Base-by-base conservation (phyloP, 2,888 invertebrate species). In the Eupithecia tripunctaria region DNA sequence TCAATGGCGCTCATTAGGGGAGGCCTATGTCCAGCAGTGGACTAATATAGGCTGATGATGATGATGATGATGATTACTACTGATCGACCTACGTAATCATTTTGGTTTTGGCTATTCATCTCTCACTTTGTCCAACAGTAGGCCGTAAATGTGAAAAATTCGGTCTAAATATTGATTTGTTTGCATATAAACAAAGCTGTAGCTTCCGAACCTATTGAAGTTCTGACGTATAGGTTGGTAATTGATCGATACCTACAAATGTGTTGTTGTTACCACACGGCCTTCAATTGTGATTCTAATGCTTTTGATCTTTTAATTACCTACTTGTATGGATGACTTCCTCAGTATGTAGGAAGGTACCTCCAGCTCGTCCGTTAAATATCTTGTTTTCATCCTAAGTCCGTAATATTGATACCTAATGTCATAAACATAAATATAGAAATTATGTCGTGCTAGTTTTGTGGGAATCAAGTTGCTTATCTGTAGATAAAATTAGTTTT, bases 271-370 rank as follows among this genome's bases (percentile, higher is more conserved):
- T 56, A 25, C 65, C 56, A 60, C 67, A 70, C 63, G 73, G 77
- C 78, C 81, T 81, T 80, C 79, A 77, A 29, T 60, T 60, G 60
- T 29, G 60, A 29, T 8, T 60, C 60, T 29, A 60, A 60, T 60
- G 29, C 76, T 80, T 72, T 78, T 78, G 78, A 80, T 83, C 72
- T 83, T n/a, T 64, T 64, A 79, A 81, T 83, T 81, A 78, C 71
- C 56, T 56, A 56, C 56, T 78, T 56, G 70, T 60, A 72, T 76
- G 75, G 70, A 75, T 59, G 63, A 38, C 64, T 21, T 64, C 36
- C 64, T 38, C 56, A n/a, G 2, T 56, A 25, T 56, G 12, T 56
- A 25, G 25, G 21, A 6, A 60, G 15, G 3, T 60, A 60, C 29
- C 18, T 29, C 36, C 36, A 36, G 12, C 36, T 56, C 56, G 56